Percentiles rank a stretch among this genome's conserved stretches.
Evolutionary conservation across 2,888 invertebrate species (phyloP).

Genomic region (Lottia gigantea): DNA sequence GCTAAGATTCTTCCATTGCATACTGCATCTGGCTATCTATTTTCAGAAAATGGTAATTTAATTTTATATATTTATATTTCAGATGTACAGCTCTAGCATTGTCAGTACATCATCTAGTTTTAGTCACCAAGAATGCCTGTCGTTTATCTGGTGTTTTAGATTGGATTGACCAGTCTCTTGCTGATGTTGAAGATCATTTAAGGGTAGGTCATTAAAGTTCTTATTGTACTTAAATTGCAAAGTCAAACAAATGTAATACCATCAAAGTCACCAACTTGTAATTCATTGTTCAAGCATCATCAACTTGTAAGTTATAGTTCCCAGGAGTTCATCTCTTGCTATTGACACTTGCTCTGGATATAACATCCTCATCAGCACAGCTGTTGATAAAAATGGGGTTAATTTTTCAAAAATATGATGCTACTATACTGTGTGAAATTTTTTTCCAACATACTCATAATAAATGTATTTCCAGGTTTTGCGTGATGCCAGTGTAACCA

Average conservation of each 20-base stretch:
- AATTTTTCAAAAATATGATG: too few relatives aligned
- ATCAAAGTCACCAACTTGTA: too few relatives aligned
- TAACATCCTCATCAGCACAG: too few relatives aligned
- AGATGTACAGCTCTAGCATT: constrained; percentile 76
- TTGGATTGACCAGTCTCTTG: constrained; percentile 76
- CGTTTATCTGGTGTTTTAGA: constrained; percentile 65
- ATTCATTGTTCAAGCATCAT: background rate
- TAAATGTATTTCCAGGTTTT: constrained; percentile 38
- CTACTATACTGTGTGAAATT: too few relatives aligned
- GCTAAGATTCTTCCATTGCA: background rate
- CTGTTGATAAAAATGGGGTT: too few relatives aligned
- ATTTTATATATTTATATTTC: too few relatives aligned
- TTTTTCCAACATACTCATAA: too few relatives aligned
- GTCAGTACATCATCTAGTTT: constrained; percentile 77
- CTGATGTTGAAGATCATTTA: constrained; percentile 77
- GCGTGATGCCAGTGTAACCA: constrained; percentile 46
- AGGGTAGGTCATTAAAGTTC: constrained; percentile 67
- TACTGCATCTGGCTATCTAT: too few relatives aligned
- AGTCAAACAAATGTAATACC: too few relatives aligned
- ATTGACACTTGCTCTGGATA: background rate
- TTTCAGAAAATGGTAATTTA: too few relatives aligned
- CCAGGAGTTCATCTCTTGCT: background rate
- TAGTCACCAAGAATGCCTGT: constrained; percentile 74
- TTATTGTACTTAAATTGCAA: background rate
- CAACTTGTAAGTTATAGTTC: background rate